Percentiles rank a stretch among this genome's conserved stretches.
Conservation (phyloP, 2,113 vertebrate species). For the Calidris pugnax region DNA sequence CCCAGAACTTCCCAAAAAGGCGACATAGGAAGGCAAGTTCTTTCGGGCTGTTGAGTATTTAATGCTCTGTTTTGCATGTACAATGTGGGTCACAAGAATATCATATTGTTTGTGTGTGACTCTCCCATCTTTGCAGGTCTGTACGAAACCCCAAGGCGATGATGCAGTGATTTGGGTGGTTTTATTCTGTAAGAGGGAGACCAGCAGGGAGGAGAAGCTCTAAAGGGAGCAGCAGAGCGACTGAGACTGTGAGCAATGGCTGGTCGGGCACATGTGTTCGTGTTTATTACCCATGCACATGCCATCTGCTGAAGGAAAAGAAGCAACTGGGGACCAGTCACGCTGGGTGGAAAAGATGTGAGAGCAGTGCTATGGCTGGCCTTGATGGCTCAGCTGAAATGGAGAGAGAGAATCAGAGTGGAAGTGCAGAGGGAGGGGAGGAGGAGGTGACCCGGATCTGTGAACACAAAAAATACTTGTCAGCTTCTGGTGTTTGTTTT, state of each 20-base stretch:
- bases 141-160: not conserved
- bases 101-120: accelerated
- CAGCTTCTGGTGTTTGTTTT: not conserved
- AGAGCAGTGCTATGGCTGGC: not conserved
- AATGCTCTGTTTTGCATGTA: not conserved
- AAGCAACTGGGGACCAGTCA: not conserved
- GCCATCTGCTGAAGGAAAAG: not conserved
- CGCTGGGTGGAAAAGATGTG: not conserved
- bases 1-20: not conserved
- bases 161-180: not conserved
- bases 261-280: not conserved
- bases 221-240: not conserved
- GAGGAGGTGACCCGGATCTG: accelerated
- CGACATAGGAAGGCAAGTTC: not conserved
- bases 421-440: not conserved
- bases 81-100: not conserved
- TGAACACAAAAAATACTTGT: not conserved
- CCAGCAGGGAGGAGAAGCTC: not conserved
- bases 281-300: not conserved
- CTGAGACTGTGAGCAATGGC: not conserved
- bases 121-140: not conserved
- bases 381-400: not conserved
- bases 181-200: not conserved
- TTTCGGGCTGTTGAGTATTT: not conserved
- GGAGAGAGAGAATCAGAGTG: not conserved